Evolutionary conservation across 2,888 invertebrate species (phyloP).

Genomic region (Cryptophagus acutangulus): DNA sequence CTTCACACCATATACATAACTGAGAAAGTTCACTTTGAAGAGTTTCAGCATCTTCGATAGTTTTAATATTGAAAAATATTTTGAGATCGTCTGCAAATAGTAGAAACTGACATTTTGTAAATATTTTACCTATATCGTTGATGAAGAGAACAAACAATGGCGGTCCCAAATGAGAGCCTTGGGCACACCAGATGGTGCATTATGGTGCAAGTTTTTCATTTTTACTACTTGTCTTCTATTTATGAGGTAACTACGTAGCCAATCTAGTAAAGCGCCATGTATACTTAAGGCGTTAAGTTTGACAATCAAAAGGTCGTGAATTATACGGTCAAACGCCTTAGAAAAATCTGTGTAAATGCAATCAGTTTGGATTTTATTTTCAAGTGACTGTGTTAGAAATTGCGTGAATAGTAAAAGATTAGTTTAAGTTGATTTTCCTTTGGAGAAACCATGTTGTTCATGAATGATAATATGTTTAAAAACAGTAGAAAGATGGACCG

Average conservation of each 20-base stretch:
- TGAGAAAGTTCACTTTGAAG: not conserved
- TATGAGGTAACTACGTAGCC: not conserved
- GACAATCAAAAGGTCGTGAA: not conserved
- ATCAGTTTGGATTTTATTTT: not conserved
- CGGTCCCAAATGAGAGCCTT: constrained; percentile 1
- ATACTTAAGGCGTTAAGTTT: not conserved
- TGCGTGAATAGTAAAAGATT: not conserved
- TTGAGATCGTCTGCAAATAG: not conserved
- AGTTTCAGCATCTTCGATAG: not conserved
- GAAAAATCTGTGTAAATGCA: too few species aligned
- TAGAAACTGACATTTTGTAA: not conserved
- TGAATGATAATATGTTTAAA: not conserved
- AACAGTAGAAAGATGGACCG: not conserved
- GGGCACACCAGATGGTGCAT: constrained; percentile 3
- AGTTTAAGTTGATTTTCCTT: not conserved
- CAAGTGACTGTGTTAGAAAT: not conserved
- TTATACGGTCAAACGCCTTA: too few species aligned
- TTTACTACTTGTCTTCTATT: not conserved
- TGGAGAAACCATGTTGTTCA: not conserved
- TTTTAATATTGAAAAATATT: not conserved
- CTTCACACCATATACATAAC: not conserved
- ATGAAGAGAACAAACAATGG: not conserved
- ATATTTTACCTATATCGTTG: not conserved
- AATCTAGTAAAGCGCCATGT: not conserved
- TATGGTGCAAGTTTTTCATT: not conserved